phyloP scores from a whole-genome alignment of 2,113 vertebrate species.

The Jacana jacana region DNA sequence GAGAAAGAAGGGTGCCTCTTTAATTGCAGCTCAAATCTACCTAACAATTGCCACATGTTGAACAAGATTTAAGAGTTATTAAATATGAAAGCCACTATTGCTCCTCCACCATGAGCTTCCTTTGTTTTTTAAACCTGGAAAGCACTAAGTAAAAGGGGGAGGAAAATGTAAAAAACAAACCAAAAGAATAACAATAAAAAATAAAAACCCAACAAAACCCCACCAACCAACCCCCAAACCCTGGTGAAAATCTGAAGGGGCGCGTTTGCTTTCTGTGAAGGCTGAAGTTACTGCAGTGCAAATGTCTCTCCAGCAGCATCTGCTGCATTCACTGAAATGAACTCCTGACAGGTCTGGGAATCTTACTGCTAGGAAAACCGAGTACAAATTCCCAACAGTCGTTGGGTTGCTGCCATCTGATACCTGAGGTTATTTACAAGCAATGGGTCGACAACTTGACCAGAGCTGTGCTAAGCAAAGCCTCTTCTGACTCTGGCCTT shows the following conservation, averaged over 20 bases:
- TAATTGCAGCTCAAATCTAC: constrained; percentile 80
- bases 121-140: constrained; percentile 72
- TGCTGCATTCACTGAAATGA: background rate
- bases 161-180: background rate
- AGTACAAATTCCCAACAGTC: background rate
- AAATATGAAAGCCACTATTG: constrained; percentile 71
- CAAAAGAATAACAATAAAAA: background rate
- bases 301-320: background rate
- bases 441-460: background rate
- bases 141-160: background rate
- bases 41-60: constrained; percentile 83
- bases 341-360: background rate
- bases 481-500: background rate
- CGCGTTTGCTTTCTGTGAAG: background rate
- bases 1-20: constrained; percentile 75
- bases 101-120: constrained; percentile 19
- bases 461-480: background rate
- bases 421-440: background rate
- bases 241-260: background rate
- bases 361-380: background rate
- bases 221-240: too few relatives aligned
- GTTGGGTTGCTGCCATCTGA: background rate
- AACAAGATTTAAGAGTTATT: constrained; percentile 76
- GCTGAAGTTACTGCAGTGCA: background rate
- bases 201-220: background rate